Conservation (phyloP, 2,113 vertebrate species). For the Leiothrix lutea region DNA sequence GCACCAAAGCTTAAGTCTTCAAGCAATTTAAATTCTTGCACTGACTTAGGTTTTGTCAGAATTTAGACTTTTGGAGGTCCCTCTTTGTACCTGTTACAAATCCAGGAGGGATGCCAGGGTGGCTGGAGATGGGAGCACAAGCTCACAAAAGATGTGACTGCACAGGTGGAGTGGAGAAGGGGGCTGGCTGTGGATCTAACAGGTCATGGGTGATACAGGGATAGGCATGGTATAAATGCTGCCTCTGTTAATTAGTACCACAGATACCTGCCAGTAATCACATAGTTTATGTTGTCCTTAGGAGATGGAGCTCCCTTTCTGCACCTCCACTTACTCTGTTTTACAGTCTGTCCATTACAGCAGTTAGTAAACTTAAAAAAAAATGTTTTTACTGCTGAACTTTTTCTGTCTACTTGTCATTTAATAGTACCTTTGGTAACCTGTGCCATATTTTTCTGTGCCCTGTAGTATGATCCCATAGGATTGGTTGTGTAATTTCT, state of each 20-base stretch:
- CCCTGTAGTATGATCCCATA: background rate
- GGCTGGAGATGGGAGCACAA: background rate
- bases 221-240: background rate
- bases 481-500: background rate
- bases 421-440: background rate
- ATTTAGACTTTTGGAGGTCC: background rate
- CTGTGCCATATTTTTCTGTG: background rate
- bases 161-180: background rate
- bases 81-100: background rate
- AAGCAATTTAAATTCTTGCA: background rate
- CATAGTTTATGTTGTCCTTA: background rate
- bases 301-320: background rate
- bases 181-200: background rate
- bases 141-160: background rate
- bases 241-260: background rate
- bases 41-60: background rate
- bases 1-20: background rate
- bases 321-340: background rate
- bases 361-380: background rate
- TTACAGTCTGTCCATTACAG: background rate
- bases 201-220: background rate
- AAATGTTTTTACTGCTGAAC: background rate
- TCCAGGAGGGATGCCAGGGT: background rate
- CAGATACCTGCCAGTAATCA: background rate
- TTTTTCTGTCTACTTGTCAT: background rate